Percentiles rank a stretch among this genome's conserved stretches.
Conservation (phyloP, 1,140 invertebrate genomes). For the Cydia fagiglandana region DNA sequence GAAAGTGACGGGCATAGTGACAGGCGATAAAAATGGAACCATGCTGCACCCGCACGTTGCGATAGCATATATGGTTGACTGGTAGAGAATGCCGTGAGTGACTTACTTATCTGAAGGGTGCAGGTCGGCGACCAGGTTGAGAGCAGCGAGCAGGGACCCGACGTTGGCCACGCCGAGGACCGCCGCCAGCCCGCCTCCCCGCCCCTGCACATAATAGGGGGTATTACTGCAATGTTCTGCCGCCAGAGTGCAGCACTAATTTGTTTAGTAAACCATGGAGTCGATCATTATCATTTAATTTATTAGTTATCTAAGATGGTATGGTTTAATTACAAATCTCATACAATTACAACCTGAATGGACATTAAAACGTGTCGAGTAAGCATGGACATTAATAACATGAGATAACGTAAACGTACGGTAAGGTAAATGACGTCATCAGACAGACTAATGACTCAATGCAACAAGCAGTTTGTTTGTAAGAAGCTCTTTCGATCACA, state of each 20-base stretch:
- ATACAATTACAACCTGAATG: background rate
- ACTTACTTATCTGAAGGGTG: conserved; percentile 70
- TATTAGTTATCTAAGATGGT: no score
- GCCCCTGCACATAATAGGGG: conserved; percentile 47
- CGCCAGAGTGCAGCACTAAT: no score
- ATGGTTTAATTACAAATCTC: background rate
- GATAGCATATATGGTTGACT: no score
- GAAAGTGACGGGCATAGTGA: no score
- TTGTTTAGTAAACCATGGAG: no score
- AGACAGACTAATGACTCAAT: background rate
- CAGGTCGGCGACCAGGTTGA: conserved; percentile 62
- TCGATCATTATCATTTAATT: no score
- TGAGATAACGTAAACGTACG: background rate
- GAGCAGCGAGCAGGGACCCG: conserved; percentile 59
- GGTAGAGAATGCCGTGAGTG: background rate
- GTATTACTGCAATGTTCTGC: no score
- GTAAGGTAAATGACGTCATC: background rate
- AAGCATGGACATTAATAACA: background rate
- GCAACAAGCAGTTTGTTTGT: background rate
- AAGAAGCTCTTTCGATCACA: background rate
- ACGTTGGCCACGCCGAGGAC: conserved; percentile 58
- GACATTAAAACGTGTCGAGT: no score
- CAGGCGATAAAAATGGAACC: no score
- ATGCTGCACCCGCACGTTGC: no score
- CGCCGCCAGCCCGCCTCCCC: conserved; percentile 55